Evolutionary conservation across 2,113 vertebrate species (phyloP).

Genomic region (Indicator indicator): DNA sequence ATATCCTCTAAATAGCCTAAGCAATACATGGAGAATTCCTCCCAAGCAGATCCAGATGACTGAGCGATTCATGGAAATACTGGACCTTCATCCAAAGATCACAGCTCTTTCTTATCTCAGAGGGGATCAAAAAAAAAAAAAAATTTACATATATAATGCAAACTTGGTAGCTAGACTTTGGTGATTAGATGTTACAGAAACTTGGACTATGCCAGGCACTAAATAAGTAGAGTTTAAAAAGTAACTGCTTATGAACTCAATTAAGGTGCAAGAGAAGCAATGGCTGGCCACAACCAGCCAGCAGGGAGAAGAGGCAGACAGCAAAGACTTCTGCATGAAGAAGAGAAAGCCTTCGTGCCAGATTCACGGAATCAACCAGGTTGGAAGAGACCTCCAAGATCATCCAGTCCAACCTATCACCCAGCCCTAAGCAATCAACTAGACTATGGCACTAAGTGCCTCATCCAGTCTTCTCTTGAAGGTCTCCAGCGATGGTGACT

Average conservation of each 20-base stretch:
- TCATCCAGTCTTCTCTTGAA: no score
- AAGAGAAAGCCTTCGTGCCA: background rate
- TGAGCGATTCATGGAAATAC: background rate
- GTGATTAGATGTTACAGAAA: background rate
- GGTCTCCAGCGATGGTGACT: no score
- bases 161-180: background rate
- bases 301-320: background rate
- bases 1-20: background rate
- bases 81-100: background rate
- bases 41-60: background rate
- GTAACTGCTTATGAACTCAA: background rate
- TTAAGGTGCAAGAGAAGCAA: background rate
- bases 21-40: background rate
- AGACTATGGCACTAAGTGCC: no score
- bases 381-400: background rate
- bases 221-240: background rate
- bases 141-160: background rate
- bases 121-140: background rate
- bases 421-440: no score
- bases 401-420: no score
- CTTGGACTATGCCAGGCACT: background rate
- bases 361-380: background rate
- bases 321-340: background rate
- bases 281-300: rapidly evolving
- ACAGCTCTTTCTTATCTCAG: background rate